These are phyloP conservation scores for Drosophila limbata DNA, from an alignment of 2,888 invertebrate genomes.

Conservation along the genomic window DNA sequence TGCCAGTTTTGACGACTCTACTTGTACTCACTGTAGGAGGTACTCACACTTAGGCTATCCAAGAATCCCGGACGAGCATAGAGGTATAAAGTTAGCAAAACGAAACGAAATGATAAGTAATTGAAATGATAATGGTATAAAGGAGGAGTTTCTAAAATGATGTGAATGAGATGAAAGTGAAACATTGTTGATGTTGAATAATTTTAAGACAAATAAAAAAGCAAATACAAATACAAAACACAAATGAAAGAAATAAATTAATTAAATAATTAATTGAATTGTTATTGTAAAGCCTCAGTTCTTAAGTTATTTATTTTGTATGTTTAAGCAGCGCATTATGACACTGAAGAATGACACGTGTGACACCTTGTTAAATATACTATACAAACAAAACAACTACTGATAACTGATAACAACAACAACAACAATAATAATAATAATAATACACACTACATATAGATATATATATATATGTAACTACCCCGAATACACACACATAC, in stretches of 20 bases:
- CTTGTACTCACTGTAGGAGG: background rate
- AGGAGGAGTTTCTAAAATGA: slow-evolving; percentile 12
- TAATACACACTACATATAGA: slow-evolving; percentile 15
- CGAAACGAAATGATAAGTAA: slow-evolving; percentile 33
- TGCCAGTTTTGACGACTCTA: slow-evolving; percentile 11
- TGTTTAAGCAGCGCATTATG: slow-evolving; percentile 74
- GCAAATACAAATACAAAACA: slow-evolving; percentile 32
- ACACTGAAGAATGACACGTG: slow-evolving; percentile 54
- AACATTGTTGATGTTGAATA: slow-evolving; percentile 79
- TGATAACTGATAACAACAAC: slow-evolving; percentile 35
- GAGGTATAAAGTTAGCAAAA: slow-evolving; percentile 40
- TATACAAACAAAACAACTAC: slow-evolving; percentile 48
- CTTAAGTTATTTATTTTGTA: slow-evolving; percentile 78
- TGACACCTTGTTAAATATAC: slow-evolving; percentile 64
- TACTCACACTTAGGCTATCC: background rate
- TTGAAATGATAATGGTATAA: slow-evolving; percentile 22
- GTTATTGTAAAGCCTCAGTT: slow-evolving; percentile 77
- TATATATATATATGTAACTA: slow-evolving; percentile 22
- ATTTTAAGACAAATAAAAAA: slow-evolving; percentile 66
- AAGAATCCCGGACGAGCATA: slow-evolving; percentile 11
- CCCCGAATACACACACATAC: slow-evolving; percentile 15
- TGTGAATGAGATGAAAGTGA: slow-evolving; percentile 20
- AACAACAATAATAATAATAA: slow-evolving; percentile 42
- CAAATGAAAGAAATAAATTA: slow-evolving; percentile 42
- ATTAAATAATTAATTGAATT: slow-evolving; percentile 64